Base-by-base conservation (phyloP, 2,888 invertebrate genomes). In the Germaria angustata region DNA sequence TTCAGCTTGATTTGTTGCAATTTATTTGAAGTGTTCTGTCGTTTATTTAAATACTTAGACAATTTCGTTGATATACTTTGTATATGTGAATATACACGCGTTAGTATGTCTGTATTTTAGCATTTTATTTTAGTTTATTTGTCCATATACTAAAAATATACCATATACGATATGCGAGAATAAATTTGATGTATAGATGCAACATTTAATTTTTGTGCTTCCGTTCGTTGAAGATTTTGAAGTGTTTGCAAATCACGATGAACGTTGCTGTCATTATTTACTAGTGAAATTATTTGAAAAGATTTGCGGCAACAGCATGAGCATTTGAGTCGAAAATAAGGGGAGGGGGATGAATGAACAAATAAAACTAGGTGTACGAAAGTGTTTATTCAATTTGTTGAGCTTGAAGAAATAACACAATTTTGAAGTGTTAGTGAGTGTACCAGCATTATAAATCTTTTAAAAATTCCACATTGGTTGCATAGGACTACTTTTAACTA, bases 1-100 rank as follows among this genome's bases (percentile, higher is more conserved):
- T 81, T 81, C 81, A 73, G 61, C 77, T 81, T 81, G 81, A 81
- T 81, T 81, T 81, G 81, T 81, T 77, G 77, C 81, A 77, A 77
- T 81, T 81, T 81, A 81, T 72, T 81, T 81, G 46, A 72, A 81
- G 72, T 77, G 61, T 55, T 77, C 68, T 55, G 61, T 81, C 81
- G 77, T 77, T 81, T 77, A 77, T 81, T 81, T 77, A 77, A 81
- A 81, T 73, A 81, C 77, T 77, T 68, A 81, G 72, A 77, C 61
- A 73, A 68, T 77, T 81, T 81, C n/a, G 59, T 44, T 61, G 46
- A 57, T 78, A 24, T 36, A 57, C 28, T 24, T 49, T 41, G 13
- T 22, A 28, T 20, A 44, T n/a, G 4, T n/a, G n/a, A n/a, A n/a
- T 8, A 22, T 13, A 22, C 11, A 44, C 13, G 7, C 41, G 5